Conservation (phyloP, 2,797 vertebrate genomes). For the Clamator glandarius region DNA sequence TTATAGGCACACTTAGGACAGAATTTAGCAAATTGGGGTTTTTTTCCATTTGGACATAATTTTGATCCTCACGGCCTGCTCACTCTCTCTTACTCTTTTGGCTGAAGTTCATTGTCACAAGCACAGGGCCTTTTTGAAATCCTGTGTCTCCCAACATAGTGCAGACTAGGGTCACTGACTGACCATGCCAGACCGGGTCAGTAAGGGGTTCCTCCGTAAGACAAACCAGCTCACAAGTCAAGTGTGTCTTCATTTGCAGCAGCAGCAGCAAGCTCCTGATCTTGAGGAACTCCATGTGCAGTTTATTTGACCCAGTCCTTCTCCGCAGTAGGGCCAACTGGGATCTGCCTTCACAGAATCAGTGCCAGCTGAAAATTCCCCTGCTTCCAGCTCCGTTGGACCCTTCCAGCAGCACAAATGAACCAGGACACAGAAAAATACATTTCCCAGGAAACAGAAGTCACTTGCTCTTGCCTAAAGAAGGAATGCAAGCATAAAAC, state of each 20-base stretch:
- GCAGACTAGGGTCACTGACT: background rate
- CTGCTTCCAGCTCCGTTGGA: background rate
- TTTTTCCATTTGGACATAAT: background rate
- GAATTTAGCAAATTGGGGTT: background rate
- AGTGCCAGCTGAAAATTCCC: slow-evolving; percentile 5
- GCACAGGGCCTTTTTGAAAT: background rate
- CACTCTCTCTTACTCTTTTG: background rate
- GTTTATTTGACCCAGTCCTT: background rate
- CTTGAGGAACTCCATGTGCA: background rate
- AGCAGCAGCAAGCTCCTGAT: background rate
- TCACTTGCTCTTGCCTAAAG: slow-evolving; percentile 18
- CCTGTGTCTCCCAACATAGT: background rate
- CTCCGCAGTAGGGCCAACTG: background rate
- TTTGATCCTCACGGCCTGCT: background rate
- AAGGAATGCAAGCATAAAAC: background rate
- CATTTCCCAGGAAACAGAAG: slow-evolving; percentile 29
- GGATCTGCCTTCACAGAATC: background rate
- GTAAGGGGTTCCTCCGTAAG: too few species aligned
- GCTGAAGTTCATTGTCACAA: background rate
- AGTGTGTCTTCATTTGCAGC: background rate
- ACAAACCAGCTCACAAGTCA: background rate
- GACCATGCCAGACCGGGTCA: background rate
- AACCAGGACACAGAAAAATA: background rate
- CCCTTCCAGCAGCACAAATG: background rate
- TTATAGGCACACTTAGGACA: background rate